Conservation (phyloP, 1,140 invertebrate species). For the Phocides pigmalion region DNA sequence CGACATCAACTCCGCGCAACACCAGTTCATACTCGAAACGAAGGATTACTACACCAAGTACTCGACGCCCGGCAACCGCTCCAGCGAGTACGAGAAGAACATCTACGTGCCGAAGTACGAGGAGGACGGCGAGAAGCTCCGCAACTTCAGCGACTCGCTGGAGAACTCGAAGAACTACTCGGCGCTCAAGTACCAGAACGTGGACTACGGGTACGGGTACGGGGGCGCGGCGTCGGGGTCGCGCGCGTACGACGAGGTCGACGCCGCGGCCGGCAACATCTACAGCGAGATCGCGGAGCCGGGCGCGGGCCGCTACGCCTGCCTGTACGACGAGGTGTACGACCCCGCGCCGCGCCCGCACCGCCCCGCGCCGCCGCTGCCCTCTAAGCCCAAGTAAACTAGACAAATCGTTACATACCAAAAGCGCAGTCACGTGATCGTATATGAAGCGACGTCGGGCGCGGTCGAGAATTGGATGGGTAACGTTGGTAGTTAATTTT, state of each 20-base stretch:
- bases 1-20: constrained; percentile 63
- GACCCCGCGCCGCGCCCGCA: constrained; percentile 64
- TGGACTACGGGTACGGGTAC: constrained; percentile 54
- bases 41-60: constrained; percentile 75
- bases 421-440: no score
- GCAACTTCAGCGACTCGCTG: constrained; percentile 67
- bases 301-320: constrained; percentile 32
- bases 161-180: constrained; percentile 77
- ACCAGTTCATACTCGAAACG: constrained; percentile 67
- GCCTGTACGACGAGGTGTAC: constrained; percentile 72
- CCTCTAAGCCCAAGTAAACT: constrained; percentile 55
- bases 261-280: constrained; percentile 63
- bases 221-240: constrained; percentile 48
- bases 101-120: constrained; percentile 73
- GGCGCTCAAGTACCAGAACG: constrained; percentile 70
- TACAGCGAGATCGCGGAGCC: constrained; percentile 70
- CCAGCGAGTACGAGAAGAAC: constrained; percentile 68
- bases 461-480: no score
- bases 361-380: constrained; percentile 74
- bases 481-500: no score
- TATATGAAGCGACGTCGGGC: no score
- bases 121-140: constrained; percentile 64
- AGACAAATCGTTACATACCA: no score
- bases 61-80: constrained; percentile 58
- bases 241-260: constrained; percentile 60